Conservation (phyloP, 2,113 vertebrate genomes). For the Cyprinodon variegatus region DNA sequence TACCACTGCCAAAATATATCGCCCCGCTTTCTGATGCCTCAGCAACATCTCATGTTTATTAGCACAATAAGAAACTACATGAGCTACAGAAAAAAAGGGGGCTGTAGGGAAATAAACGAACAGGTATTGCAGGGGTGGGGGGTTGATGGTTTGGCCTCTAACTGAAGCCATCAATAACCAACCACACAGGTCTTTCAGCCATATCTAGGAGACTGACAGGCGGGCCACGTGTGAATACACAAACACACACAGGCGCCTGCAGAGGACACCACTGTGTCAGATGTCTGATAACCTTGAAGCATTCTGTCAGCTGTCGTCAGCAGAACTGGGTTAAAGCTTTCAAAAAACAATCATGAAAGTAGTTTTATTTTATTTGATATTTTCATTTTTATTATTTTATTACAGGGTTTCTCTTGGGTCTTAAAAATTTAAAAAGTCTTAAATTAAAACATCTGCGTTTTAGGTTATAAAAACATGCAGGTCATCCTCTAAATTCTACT, state of each 20-base stretch:
- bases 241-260: conserved; percentile 4
- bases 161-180: conserved; percentile 70
- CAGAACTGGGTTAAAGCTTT: background rate
- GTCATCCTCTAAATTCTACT: background rate
- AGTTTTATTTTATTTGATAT: background rate
- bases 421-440: background rate
- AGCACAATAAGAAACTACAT: conserved; percentile 3
- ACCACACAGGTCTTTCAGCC: conserved; percentile 34
- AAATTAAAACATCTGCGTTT: background rate
- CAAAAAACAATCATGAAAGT: background rate
- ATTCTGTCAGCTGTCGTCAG: background rate
- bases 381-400: background rate
- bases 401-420: background rate
- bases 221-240: conserved; percentile 15
- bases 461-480: background rate
- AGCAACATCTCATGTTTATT: conserved; percentile 34
- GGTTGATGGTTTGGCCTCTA: conserved; percentile 36
- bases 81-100: conserved; percentile 13
- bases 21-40: conserved; percentile 34
- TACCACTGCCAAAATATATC: background rate
- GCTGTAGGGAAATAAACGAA: conserved; percentile 27
- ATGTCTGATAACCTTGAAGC: conserved; percentile 25
- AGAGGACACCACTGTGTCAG: conserved; percentile 23
- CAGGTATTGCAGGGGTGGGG: conserved; percentile 32
- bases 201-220: conserved; percentile 32